phyloP scores from a whole-genome alignment of 2,113 vertebrate genomes.

The Nerophis lumbriciformis region DNA sequence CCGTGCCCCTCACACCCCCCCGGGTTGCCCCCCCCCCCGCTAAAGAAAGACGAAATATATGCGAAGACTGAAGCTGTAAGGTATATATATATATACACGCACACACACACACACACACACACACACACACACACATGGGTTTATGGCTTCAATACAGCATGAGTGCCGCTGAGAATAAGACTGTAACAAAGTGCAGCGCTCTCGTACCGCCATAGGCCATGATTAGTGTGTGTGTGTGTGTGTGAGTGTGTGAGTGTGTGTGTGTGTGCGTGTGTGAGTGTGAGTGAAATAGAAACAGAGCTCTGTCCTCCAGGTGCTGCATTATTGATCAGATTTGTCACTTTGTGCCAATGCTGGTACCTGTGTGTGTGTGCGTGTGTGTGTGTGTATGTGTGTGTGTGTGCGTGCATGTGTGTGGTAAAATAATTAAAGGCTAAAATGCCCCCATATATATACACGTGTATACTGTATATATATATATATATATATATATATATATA shows the following conservation, averaged over 20 bases:
- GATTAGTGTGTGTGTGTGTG: constrained; percentile 32
- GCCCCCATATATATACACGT: no score
- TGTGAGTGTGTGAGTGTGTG: constrained; percentile 7
- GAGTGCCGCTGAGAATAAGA: constrained; percentile 44
- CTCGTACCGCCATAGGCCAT: constrained; percentile 49
- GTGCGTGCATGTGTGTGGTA: constrained; percentile 8
- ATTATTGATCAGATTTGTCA: constrained; percentile 70
- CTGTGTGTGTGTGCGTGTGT: constrained; percentile 13
- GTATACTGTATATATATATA: no score
- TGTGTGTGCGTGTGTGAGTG: constrained; percentile 16
- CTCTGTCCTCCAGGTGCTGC: constrained; percentile 50
- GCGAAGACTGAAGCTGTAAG: no score
- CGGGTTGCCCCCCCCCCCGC: background rate
- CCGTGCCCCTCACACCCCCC: background rate
- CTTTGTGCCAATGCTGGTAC: constrained; percentile 33
- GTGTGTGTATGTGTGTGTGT: constrained; percentile 11
- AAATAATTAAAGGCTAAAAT: background rate
- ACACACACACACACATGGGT: constrained; percentile 17
- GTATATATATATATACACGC: constrained; percentile 7
- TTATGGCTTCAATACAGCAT: constrained; percentile 22
- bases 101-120: constrained; percentile 13
- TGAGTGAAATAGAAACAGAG: constrained; percentile 26
- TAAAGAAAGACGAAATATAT: no score
- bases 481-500: no score
- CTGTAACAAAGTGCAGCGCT: constrained; percentile 47